Conservation (phyloP, 35 echinoderm and acorn worm species). For the Apostichopus japonicus region DNA sequence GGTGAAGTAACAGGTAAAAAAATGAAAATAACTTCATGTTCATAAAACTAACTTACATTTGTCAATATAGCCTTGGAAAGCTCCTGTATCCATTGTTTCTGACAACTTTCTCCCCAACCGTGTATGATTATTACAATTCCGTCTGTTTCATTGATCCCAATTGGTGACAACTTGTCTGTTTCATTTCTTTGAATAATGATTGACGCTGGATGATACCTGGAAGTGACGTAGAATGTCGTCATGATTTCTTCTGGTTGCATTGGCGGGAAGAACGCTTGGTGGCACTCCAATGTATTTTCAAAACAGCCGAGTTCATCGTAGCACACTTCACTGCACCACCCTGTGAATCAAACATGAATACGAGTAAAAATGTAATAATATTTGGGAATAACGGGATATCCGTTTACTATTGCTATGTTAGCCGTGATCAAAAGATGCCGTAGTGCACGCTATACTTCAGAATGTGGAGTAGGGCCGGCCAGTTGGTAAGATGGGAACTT, state of each 20-base stretch:
- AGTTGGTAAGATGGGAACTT: too few relatives aligned
- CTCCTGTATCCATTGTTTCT: slow-evolving; percentile 63
- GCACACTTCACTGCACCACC: slow-evolving; percentile 61
- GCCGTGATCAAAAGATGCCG: too few relatives aligned
- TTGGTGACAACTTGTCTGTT: background rate
- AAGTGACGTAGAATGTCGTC: slow-evolving; percentile 56
- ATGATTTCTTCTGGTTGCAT: slow-evolving; percentile 63
- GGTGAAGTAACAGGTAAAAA: background rate
- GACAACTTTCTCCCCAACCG: slow-evolving; percentile 68
- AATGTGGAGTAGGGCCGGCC: too few relatives aligned
- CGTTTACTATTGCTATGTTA: too few relatives aligned
- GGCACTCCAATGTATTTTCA: slow-evolving; percentile 49
- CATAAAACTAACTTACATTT: slow-evolving; percentile 43
- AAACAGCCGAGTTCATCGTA: slow-evolving; percentile 86
- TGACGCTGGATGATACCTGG: background rate
- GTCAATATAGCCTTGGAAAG: slow-evolving; percentile 53
- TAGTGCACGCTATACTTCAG: too few relatives aligned
- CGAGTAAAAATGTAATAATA: too few relatives aligned
- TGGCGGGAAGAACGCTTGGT: slow-evolving; percentile 67
- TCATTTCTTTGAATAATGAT: background rate
- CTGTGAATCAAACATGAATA: background rate
- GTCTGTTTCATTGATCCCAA: background rate
- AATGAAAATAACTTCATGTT: background rate
- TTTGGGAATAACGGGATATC: too few relatives aligned
- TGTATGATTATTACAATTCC: slow-evolving; percentile 60